phyloP scores from a whole-genome alignment of 2,888 invertebrate species.

The Cataglyphis cursor region DNA sequence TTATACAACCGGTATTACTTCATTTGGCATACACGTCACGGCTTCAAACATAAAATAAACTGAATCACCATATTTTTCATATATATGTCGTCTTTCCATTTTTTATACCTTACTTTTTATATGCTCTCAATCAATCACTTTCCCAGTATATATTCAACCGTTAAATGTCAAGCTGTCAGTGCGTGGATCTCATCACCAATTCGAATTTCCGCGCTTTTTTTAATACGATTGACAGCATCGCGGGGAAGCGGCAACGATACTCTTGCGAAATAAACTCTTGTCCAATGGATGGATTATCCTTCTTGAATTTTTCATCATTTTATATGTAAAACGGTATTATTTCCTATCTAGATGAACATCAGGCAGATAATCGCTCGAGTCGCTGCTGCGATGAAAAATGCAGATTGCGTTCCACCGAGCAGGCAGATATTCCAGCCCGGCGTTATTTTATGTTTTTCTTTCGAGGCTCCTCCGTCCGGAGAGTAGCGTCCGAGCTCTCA shows the following conservation, averaged over 20 bases:
- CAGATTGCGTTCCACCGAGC: slow-evolving; percentile 25
- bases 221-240: slow-evolving; percentile 11
- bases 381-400: slow-evolving; percentile 37
- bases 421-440: slow-evolving; percentile 15
- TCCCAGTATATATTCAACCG: slow-evolving; percentile 20
- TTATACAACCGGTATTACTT: neutral
- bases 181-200: slow-evolving; percentile 37
- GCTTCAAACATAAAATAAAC: neutral
- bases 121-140: slow-evolving; percentile 48
- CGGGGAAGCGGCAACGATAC: slow-evolving; percentile 13
- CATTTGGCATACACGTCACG: neutral
- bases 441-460: slow-evolving; percentile 38
- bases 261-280: neutral
- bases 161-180: slow-evolving; percentile 48
- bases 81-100: slow-evolving; percentile 2
- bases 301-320: neutral
- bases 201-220: slow-evolving; percentile 31
- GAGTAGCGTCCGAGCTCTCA: slow-evolving; percentile 32
- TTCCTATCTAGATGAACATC: slow-evolving; percentile 31
- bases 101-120: slow-evolving; percentile 25
- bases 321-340: neutral
- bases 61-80: slow-evolving; percentile 17
- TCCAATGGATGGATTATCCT: neutral
- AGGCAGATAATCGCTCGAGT: slow-evolving; percentile 21
- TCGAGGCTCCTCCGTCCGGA: neutral